Conservation (phyloP, 2,888 invertebrate species). For the Morpho achilles region DNA sequence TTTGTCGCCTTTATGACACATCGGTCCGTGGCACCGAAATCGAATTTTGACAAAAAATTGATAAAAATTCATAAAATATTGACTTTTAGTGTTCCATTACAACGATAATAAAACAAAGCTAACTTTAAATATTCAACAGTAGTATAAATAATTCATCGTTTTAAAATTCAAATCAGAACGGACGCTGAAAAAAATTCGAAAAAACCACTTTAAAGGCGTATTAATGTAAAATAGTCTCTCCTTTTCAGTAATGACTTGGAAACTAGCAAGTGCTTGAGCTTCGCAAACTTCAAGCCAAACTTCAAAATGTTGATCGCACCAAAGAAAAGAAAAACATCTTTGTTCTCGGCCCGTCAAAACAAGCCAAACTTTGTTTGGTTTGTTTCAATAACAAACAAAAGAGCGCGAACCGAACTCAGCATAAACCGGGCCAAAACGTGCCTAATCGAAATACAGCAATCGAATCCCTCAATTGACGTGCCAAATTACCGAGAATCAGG, state of each 20-base stretch:
- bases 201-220: constrained; percentile 37
- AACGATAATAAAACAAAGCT: background rate
- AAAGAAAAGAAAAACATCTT: constrained; percentile 59
- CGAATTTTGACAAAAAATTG: too few relatives aligned
- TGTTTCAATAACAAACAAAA: constrained; percentile 59
- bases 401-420: constrained; percentile 21
- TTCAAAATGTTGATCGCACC: constrained; percentile 34
- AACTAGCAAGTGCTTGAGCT: constrained; percentile 44
- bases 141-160: background rate
- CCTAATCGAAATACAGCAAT: constrained; percentile 52
- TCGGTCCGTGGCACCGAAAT: too few relatives aligned
- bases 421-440: constrained; percentile 48
- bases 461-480: constrained; percentile 53
- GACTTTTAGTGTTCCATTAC: too few relatives aligned
- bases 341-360: constrained; percentile 73
- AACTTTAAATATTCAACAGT: background rate
- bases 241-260: constrained; percentile 44
- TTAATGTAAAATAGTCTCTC: constrained; percentile 46
- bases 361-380: constrained; percentile 57
- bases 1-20: too few relatives aligned
- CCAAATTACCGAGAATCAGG: constrained; percentile 50
- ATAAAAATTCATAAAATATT: too few relatives aligned
- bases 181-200: background rate
- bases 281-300: constrained; percentile 61
- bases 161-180: too few relatives aligned